These are phyloP conservation scores for Caenorhabditis japonica DNA, from an alignment of 2,888 invertebrate species.

Conservation along the genomic window DNA sequence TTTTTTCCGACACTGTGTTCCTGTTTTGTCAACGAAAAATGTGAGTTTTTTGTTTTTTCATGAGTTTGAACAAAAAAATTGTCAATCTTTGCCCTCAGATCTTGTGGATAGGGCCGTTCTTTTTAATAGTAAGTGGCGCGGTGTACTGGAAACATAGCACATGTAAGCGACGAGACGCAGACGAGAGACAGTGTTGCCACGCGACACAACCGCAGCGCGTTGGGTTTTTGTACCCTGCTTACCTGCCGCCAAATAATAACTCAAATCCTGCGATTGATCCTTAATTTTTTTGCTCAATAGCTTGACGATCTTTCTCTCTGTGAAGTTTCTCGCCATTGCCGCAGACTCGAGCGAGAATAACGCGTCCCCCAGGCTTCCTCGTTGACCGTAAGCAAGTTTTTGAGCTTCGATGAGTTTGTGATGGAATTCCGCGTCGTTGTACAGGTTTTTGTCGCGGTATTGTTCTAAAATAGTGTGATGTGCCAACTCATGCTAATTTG, in stretches of 20 bases:
- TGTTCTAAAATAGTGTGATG: constrained; percentile 50
- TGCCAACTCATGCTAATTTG: too few species aligned
- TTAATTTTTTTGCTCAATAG: constrained; percentile 16
- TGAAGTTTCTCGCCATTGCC: constrained; percentile 83
- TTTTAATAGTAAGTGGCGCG: too few species aligned
- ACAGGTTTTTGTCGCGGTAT: constrained; percentile 57
- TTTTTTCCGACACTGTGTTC: too few species aligned
- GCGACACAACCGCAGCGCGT: too few species aligned
- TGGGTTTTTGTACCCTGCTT: background rate
- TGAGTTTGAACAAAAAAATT: too few species aligned
- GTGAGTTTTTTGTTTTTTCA: too few species aligned
- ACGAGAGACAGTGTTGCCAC: too few species aligned
- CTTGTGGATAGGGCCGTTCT: too few species aligned
- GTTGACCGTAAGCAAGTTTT: constrained; percentile 90
- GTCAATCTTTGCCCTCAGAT: too few species aligned
- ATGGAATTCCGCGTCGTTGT: constrained; percentile 81
- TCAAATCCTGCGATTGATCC: constrained; percentile 22
- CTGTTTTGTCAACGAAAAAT: too few species aligned
- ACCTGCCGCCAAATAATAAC: constrained; percentile 34
- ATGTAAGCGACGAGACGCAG: background rate
- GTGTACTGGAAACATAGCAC: too few species aligned
- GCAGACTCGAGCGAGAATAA: constrained; percentile 83
- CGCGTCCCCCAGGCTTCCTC: constrained; percentile 81
- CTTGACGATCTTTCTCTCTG: constrained; percentile 77
- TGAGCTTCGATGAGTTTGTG: constrained; percentile 90